Evolutionary conservation across 1,140 invertebrate genomes (phyloP), one percentile per base, ranked within the genome.

Genomic region (Cyphomyrmex costatus): DNA sequence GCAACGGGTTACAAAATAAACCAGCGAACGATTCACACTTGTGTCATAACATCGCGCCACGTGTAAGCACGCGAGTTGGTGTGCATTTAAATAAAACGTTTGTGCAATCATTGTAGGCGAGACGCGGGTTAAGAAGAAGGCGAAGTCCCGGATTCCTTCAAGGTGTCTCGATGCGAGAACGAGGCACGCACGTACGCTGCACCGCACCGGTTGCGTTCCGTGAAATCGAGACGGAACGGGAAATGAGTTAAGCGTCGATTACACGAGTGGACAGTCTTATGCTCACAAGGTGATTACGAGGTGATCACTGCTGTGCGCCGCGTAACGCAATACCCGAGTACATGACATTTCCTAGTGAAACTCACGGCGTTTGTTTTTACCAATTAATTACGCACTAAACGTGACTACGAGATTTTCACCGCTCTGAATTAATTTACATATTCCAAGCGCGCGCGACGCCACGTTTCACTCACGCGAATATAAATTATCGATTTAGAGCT

Each of bases 171-270:
- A 19, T 7, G 78, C 46, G 56, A 74, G 56, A 86, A 77, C 74
- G 61, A 58, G 73, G 33, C n/a, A 76, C 73, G 80, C 82, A 24
- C n/a, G 66, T 16, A 56, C 46, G 60, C 49, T 73, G 65, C 83
- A 61, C 49, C 74, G 60, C 60, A 33, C 36, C 63, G 36, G 63
- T 49, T 27, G 42, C 49, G 65, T 89, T 89, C 84, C 58, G 60
- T 79, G 89, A 86, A 90, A 90, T 89, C 88, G 85, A 90, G 79
- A 90, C 85, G 89, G 88, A 89, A 87, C 87, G 73, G 87, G 88
- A 89, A 89, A 89, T 51, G 79, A 87, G 71, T 60, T 80, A 79
- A 53, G 63, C 56, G 70, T 68, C 46, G 42, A 58, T 51, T 68
- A 58, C 71, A 79, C 77, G 65, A 78, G 19, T 36, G 77, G 88